These are phyloP conservation scores for Hydroisotoma schaefferi DNA, from an alignment of 2,888 invertebrate species.

Conservation along the genomic window DNA sequence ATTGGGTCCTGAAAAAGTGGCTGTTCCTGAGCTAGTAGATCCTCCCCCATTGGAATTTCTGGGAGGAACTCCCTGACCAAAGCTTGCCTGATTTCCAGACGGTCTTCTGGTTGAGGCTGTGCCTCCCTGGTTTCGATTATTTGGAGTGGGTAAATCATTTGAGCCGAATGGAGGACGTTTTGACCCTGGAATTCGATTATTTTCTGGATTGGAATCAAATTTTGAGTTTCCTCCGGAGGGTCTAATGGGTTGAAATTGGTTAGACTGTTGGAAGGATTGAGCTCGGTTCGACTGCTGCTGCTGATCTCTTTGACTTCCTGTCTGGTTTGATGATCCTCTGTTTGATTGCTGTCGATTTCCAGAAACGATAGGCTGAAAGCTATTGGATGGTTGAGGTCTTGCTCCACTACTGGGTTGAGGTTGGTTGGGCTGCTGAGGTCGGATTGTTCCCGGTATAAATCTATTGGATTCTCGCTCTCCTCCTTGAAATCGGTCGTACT, in stretches of 20 bases:
- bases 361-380: neutral
- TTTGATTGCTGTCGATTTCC: too few species aligned
- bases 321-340: too few species aligned
- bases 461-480: neutral
- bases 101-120: too few species aligned
- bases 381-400: neutral
- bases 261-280: neutral
- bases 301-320: neutral
- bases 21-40: too few species aligned
- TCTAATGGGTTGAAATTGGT: conserved; percentile 4
- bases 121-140: neutral
- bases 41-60: neutral
- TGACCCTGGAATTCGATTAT: neutral
- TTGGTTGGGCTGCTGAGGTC: neutral
- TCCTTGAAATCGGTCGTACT: neutral
- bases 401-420: neutral
- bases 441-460: neutral
- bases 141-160: neutral
- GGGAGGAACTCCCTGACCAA: conserved; percentile 12
- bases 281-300: neutral
- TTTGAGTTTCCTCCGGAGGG: too few species aligned
- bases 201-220: neutral
- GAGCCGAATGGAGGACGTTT: neutral
- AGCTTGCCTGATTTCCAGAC: conserved; percentile 12
- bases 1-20: neutral